Percentiles rank a stretch among this genome's conserved stretches.
Conservation (phyloP, 1,140 invertebrate species). For the Ceratosolen solmsi region DNA sequence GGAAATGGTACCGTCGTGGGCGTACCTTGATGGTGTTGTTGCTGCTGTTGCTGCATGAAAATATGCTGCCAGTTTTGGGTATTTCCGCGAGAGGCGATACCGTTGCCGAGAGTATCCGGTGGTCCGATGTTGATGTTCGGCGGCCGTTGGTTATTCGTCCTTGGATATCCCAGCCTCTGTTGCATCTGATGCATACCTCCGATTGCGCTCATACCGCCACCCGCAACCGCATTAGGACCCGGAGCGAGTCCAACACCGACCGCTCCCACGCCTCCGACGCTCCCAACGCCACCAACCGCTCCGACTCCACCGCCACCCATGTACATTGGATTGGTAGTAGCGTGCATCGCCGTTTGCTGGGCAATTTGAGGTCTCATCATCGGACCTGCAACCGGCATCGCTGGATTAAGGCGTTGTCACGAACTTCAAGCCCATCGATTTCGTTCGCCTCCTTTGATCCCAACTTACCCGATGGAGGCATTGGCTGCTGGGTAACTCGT, state of each 20-base stretch:
- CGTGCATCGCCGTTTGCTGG: slow-evolving; percentile 67
- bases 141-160: slow-evolving; percentile 74
- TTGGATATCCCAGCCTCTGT: slow-evolving; percentile 72
- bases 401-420: too few species aligned
- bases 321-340: slow-evolving; percentile 70
- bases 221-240: slow-evolving; percentile 60
- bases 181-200: slow-evolving; percentile 74
- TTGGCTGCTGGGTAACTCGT: slow-evolving; percentile 78
- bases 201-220: slow-evolving; percentile 70
- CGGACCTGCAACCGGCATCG: slow-evolving; percentile 72
- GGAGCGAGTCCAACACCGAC: slow-evolving; percentile 59
- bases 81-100: slow-evolving; percentile 64
- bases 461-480: slow-evolving; percentile 78
- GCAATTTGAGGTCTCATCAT: slow-evolving; percentile 80
- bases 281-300: slow-evolving; percentile 9
- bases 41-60: slow-evolving; percentile 80
- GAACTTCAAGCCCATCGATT: too few species aligned
- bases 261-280: not conserved
- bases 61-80: slow-evolving; percentile 81
- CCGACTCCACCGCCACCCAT: slow-evolving; percentile 66
- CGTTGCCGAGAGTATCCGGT: slow-evolving; percentile 68
- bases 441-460: not conserved
- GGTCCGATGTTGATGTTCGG: slow-evolving; percentile 75
- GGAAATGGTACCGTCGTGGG: not conserved
- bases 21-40: slow-evolving; percentile 78